Evolutionary conservation across 2,113 vertebrate species (phyloP).

Genomic region (Chaetodon auriga): DNA sequence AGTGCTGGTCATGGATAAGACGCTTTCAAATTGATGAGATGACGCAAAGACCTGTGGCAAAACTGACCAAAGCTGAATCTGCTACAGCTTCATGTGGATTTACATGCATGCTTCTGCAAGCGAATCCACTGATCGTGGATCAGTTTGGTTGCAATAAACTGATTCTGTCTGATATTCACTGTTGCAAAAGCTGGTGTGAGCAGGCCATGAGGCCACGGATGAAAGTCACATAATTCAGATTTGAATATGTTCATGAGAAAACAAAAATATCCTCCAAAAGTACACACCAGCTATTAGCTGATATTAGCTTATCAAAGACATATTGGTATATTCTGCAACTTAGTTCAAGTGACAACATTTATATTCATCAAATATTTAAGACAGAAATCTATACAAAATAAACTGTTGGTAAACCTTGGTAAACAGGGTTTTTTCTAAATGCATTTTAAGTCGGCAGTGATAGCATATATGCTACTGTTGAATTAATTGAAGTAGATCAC

Average conservation of each 20-base stretch:
- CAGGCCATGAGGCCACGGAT: not conserved
- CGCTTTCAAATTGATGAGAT: not conserved
- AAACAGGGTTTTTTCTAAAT: not conserved
- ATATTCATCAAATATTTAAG: constrained; percentile 1
- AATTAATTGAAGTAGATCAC: constrained; percentile 5
- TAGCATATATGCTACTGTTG: constrained; percentile 2
- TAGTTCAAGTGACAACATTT: not conserved
- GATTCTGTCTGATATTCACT: no score
- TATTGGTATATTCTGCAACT: not conserved
- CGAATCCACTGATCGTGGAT: no score
- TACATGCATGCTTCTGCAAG: not conserved
- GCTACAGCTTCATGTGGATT: not conserved
- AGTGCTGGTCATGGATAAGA: not conserved
- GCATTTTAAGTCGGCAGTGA: constrained; percentile 10
- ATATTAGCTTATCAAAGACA: not conserved
- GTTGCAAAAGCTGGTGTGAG: not conserved
- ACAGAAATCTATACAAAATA: not conserved
- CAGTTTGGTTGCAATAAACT: no score
- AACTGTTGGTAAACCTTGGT: not conserved
- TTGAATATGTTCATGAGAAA: not conserved
- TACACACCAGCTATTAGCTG: not conserved
- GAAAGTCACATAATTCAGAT: not conserved
- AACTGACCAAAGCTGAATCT: not conserved
- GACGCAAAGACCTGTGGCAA: not conserved
- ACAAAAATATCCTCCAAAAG: not conserved